Conservation (phyloP, 2,113 vertebrate genomes). For the Oxygymnocypris stewartii region DNA sequence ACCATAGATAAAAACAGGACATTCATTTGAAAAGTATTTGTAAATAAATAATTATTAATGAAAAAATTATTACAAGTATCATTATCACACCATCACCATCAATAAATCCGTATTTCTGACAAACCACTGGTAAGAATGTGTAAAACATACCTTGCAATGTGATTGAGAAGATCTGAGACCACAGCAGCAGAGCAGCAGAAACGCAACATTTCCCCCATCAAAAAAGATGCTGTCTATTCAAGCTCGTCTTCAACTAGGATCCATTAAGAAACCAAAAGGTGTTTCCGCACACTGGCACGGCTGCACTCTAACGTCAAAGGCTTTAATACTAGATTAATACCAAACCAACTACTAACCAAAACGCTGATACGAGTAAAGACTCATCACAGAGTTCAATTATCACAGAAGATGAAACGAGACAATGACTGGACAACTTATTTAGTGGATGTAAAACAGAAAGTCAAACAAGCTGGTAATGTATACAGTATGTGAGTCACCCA, state of each 20-base stretch:
- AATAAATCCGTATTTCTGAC: neutral
- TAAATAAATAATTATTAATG: neutral
- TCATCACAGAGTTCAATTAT: neutral
- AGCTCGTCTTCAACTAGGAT: neutral
- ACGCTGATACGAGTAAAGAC: neutral
- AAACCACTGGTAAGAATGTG: neutral
- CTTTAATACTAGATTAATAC: neutral
- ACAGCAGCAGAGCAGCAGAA: neutral
- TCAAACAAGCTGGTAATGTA: neutral
- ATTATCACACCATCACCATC: no score
- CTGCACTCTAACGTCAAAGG: neutral
- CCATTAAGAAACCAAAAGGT: neutral
- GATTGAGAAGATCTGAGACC: neutral
- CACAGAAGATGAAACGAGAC: neutral
- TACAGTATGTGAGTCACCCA: neutral
- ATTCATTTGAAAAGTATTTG: neutral
- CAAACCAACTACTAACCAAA: neutral
- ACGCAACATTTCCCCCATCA: neutral
- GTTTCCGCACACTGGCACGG: neutral
- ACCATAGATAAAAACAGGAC: conserved; percentile 22
- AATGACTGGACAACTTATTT: neutral
- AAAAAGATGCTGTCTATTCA: conserved; percentile 15
- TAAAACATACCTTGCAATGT: neutral
- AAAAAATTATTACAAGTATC: neutral
- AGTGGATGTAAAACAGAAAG: neutral